Evolutionary conservation across 2,797 vertebrate species (phyloP).

Genomic region (Arnoldichthys spilopterus): DNA sequence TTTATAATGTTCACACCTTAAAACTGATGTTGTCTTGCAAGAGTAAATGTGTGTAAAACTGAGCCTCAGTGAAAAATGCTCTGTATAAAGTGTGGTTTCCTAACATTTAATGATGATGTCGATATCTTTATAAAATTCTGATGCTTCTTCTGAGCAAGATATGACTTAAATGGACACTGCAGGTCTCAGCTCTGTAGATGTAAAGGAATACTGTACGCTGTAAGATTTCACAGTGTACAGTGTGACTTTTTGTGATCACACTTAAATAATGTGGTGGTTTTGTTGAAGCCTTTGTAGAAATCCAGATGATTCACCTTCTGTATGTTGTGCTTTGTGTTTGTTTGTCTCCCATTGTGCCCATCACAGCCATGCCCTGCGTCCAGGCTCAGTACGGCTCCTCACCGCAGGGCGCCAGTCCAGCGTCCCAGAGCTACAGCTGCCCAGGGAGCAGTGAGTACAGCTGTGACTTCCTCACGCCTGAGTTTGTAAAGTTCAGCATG

Average conservation of each 20-base stretch:
- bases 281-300: background rate
- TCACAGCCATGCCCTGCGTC: conserved; percentile 93
- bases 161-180: too few species aligned
- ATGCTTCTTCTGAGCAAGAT: background rate
- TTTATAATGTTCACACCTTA: background rate
- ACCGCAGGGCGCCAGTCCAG: conserved; percentile 94
- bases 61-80: background rate
- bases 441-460: conserved; percentile 91
- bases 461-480: conserved; percentile 96
- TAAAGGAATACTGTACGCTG: background rate
- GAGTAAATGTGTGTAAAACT: background rate
- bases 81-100: background rate
- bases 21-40: background rate
- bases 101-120: too few species aligned
- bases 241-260: too few species aligned
- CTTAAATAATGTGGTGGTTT: background rate
- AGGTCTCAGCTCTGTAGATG: background rate
- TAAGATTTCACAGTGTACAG: background rate
- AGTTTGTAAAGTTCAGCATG: conserved; percentile 99
- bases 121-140: too few species aligned
- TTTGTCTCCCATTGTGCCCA: background rate
- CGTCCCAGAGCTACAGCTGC: conserved; percentile 96
- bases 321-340: background rate
- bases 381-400: conserved; percentile 97
- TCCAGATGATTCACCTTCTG: conserved; percentile 39